Conservation (phyloP, 2,113 vertebrate genomes). For the Istiophorus platypterus region DNA sequence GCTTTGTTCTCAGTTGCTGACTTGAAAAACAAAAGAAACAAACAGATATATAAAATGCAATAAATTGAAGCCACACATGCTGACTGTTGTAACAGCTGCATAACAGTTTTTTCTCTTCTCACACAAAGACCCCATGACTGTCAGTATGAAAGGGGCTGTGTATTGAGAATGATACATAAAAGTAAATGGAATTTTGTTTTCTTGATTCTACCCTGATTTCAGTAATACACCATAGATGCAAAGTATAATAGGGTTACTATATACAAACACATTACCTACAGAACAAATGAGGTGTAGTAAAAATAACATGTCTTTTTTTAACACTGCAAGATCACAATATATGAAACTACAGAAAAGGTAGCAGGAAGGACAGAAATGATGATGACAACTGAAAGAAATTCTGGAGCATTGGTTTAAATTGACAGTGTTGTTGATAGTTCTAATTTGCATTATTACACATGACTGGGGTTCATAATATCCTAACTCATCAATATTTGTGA, state of each 20-base stretch:
- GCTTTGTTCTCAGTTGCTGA: constrained; percentile 35
- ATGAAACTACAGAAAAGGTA: neutral
- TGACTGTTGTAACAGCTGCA: constrained; percentile 8
- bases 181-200: too few relatives aligned
- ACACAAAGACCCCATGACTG: neutral
- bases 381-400: neutral
- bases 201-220: neutral
- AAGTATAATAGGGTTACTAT: neutral
- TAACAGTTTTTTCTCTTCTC: neutral
- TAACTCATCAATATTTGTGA: neutral
- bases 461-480: neutral
- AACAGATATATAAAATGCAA: neutral
- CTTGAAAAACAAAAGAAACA: constrained; percentile 15
- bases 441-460: too few relatives aligned
- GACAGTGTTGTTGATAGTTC: too few relatives aligned
- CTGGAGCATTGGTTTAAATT: too few relatives aligned
- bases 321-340: neutral
- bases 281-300: neutral
- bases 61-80: neutral
- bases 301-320: neutral
- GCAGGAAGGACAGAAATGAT: neutral
- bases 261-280: neutral
- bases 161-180: neutral
- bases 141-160: neutral
- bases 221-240: neutral